Percentiles rank a stretch among this genome's conserved stretches.
These are phyloP conservation scores for Spea multiplicata DNA, from an alignment of 2,113 vertebrate species.

Conservation along the genomic window DNA sequence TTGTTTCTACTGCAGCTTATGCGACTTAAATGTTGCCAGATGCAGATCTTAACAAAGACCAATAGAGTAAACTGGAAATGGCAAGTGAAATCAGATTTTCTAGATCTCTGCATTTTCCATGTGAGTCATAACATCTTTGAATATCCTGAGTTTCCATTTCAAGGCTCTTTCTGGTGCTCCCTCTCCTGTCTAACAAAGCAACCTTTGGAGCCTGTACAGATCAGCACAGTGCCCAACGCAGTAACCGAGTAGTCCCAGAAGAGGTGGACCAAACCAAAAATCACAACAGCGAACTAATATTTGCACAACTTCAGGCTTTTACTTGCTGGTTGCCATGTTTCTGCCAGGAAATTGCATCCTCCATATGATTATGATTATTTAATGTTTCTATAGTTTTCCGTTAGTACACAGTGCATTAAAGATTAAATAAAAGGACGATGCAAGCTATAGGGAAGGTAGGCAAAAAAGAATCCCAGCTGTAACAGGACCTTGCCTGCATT, in stretches of 20 bases:
- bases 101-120: neutral
- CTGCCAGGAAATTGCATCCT: neutral
- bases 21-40: too few species aligned
- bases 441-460: neutral
- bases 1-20: too few species aligned
- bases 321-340: neutral
- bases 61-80: neutral
- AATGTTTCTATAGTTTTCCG: neutral
- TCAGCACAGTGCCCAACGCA: neutral
- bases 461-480: too few species aligned
- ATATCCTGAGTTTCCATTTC: neutral
- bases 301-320: neutral
- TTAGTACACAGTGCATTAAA: neutral
- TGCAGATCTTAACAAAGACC: too few species aligned
- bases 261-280: neutral
- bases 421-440: neutral
- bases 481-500: too few species aligned
- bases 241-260: neutral
- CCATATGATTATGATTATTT: neutral
- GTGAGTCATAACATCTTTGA: neutral
- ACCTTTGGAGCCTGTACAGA: neutral
- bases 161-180: neutral
- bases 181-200: neutral
- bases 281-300: neutral
- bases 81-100: neutral